Percentiles rank a stretch among this genome's conserved stretches.
phyloP scores from a whole-genome alignment of 1,140 invertebrate species.

The Charaxes varanes region DNA sequence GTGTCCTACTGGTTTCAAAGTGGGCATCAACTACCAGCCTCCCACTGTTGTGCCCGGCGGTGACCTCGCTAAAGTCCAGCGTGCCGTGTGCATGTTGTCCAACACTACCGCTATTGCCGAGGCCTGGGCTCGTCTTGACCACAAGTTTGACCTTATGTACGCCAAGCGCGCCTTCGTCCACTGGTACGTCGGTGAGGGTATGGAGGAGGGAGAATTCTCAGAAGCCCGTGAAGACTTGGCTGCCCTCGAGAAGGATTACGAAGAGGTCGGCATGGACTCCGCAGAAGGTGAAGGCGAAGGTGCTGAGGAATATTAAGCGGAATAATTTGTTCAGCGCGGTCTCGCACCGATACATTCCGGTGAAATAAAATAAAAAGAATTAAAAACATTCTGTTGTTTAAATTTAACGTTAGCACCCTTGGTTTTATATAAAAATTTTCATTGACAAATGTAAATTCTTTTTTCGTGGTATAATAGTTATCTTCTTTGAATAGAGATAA shows the following conservation, averaged over 20 bases:
- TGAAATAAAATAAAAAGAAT: conserved; percentile 45
- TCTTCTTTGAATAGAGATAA: too few species aligned
- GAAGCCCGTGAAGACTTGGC: conserved; percentile 92
- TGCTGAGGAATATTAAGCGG: conserved; percentile 79
- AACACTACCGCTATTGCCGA: conserved; percentile 90
- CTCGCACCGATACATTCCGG: conserved; percentile 58
- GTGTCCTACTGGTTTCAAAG: conserved; percentile 92
- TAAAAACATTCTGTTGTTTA: background rate
- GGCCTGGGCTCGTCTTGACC: conserved; percentile 85
- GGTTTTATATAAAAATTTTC: too few species aligned
- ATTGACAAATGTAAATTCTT: too few species aligned
- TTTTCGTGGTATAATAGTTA: too few species aligned
- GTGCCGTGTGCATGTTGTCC: conserved; percentile 84
- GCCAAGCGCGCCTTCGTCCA: conserved; percentile 90
- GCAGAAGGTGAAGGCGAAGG: conserved; percentile 83
- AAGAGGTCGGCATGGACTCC: conserved; percentile 87
- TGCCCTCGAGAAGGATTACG: conserved; percentile 91
- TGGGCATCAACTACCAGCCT: conserved; percentile 87
- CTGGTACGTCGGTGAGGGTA: conserved; percentile 91
- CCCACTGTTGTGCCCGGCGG: conserved; percentile 89
- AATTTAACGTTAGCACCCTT: too few species aligned
- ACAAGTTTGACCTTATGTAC: conserved; percentile 92
- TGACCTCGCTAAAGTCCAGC: conserved; percentile 84
- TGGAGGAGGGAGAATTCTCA: conserved; percentile 91
- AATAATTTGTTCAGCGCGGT: conserved; percentile 28